Conservation (phyloP, 2,113 vertebrate species). For the Copsychus sechellarum region DNA sequence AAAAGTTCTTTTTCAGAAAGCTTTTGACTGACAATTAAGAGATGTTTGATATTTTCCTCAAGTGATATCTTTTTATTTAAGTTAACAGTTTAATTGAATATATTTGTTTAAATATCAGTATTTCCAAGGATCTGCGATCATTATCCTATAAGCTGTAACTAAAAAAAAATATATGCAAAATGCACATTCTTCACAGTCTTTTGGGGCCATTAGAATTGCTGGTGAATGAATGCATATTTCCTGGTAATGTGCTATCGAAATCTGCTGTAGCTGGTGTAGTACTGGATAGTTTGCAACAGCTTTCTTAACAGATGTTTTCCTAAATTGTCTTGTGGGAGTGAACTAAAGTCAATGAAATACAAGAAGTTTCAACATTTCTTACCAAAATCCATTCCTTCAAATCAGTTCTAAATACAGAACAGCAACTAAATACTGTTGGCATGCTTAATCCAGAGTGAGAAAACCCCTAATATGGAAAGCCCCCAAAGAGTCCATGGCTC, state of each 20-base stretch:
- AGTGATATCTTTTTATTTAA: not conserved
- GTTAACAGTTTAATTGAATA: not conserved
- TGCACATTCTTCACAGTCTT: not conserved
- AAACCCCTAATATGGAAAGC: slow-evolving; percentile 64
- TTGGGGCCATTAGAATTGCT: not conserved
- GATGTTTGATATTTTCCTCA: not conserved
- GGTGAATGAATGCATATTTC: not conserved
- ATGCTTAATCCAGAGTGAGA: slow-evolving; percentile 45
- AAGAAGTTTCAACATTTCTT: slow-evolving; percentile 32
- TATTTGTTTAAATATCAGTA: not conserved
- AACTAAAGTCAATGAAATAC: slow-evolving; percentile 21
- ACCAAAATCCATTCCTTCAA: slow-evolving; percentile 17
- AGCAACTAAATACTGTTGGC: slow-evolving; percentile 7
- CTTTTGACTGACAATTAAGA: not conserved
- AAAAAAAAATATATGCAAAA: not conserved
- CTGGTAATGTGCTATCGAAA: not conserved
- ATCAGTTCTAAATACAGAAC: slow-evolving; percentile 57
- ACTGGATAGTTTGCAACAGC: not conserved
- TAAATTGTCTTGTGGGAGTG: not conserved
- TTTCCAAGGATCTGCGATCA: not conserved
- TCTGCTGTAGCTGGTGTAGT: not conserved
- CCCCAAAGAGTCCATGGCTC: slow-evolving; percentile 27
- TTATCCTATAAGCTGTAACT: not conserved
- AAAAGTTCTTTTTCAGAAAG: not conserved
- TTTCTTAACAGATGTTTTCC: not conserved